Evolutionary conservation across 2,797 vertebrate genomes (phyloP).

Genomic region (Rhincodon typus): DNA sequence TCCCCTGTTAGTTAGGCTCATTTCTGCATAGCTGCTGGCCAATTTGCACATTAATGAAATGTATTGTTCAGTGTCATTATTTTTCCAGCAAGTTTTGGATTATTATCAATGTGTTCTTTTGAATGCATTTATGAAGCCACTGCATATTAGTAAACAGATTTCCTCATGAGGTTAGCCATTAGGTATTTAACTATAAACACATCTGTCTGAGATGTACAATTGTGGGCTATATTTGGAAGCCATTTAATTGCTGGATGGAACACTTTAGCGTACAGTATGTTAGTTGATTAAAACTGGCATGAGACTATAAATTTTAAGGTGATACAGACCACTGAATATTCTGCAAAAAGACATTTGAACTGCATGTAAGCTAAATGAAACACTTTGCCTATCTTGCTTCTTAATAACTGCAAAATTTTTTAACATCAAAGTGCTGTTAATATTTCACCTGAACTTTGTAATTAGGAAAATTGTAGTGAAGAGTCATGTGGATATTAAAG

Average conservation of each 20-base stretch:
- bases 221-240: neutral
- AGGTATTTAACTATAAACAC: neutral
- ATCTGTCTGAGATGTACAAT: neutral
- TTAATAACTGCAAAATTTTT: neutral
- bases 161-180: neutral
- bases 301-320: neutral
- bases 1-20: neutral
- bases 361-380: neutral
- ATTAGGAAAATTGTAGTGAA: neutral
- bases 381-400: neutral
- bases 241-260: neutral
- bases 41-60: neutral
- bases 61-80: neutral
- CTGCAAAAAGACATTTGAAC: neutral
- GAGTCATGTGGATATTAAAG: neutral
- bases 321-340: neutral
- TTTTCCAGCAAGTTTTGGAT: neutral
- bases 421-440: neutral
- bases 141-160: neutral
- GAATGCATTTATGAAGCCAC: neutral
- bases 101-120: neutral
- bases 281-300: neutral
- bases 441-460: neutral
- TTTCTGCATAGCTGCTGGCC: neutral
- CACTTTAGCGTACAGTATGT: neutral